A percentile compares a stretch with the other conserved stretches of the same genome.
Conservation (phyloP, 1,140 invertebrate species). For the Drosophila navojoa region DNA sequence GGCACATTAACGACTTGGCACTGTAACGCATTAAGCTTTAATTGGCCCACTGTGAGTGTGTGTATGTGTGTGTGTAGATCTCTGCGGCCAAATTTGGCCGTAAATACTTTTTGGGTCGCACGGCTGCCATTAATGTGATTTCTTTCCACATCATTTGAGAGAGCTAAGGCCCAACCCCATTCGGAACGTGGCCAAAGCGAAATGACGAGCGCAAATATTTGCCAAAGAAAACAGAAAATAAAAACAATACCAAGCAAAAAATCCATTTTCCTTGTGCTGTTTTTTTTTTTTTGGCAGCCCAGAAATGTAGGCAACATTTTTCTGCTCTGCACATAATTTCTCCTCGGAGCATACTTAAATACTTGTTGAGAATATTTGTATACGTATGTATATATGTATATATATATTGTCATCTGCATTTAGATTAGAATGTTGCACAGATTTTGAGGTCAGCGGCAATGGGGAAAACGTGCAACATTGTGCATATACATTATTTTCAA, state of each 20-base stretch:
- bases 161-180: constrained; percentile 45
- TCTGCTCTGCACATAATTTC: constrained; percentile 8
- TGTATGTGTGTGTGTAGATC: constrained; percentile 10
- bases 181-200: constrained; percentile 49
- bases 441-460: constrained; percentile 21
- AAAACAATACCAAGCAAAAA: too few relatives aligned
- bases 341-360: constrained; percentile 16
- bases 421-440: constrained; percentile 32
- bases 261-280: constrained; percentile 1
- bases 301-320: constrained; percentile 31
- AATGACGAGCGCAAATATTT: constrained; percentile 75
- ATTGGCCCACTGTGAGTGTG: constrained; percentile 46
- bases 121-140: constrained; percentile 78
- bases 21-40: constrained; percentile 44
- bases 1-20: constrained; percentile 62
- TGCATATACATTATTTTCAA: constrained; percentile 38
- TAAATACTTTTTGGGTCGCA: constrained; percentile 46
- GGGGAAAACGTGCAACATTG: constrained; percentile 18
- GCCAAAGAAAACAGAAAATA: constrained; percentile 54
- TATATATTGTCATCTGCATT: constrained; percentile 15
- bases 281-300: constrained; percentile 10
- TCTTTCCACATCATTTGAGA: constrained; percentile 73
- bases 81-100: constrained; percentile 21
- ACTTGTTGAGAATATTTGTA: constrained; percentile 27
- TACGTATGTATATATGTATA: background rate